Evolutionary conservation across 2,797 vertebrate species (phyloP), one percentile per base, ranked within the genome.

Genomic region (Chelon auratus): DNA sequence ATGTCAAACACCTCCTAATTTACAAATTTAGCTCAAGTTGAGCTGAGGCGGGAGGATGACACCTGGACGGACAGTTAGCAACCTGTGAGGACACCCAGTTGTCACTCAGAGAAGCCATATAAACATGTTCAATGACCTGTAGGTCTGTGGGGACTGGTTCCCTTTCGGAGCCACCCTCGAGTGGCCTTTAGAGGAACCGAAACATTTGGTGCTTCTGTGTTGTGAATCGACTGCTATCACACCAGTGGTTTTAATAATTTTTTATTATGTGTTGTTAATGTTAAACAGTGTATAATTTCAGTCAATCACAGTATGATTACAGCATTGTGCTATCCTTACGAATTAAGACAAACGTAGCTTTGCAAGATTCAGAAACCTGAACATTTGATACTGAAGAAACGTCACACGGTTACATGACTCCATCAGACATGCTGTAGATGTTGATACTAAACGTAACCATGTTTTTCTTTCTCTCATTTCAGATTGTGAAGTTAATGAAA

Each of bases 401-500:
- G 3, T 22, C 17, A 10, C 59, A 56, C 20, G 26, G 13, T 26
- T 47, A 0, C 0, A 40, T 13, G 7, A 55, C 18, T 51, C 1
- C 33, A 8, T 30, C 7, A 22, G 20, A 55, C 42, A 14, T 17
- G 54, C 8, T n/a, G 15, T 18, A 2, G 11, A 18, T 10, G 17
- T 5, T 8, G 8, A 18, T 47, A n/a, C n/a, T 11, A 9, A 47
- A 47, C 1, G n/a, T 9, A 9, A 47, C 11, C 7, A 2, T 36
- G 4, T 20, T 20, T 22, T 22, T 55, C 50, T 62, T 1, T 17
- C 11, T 50, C n/a, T 10, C 4, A 47, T 81, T 51, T 62, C 72
- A 93, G 91, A 45, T 92, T 8, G 80, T 93, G 51, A 81, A 87
- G 63, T 78, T 94, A 3, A 87, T 95, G 78, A 93, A 92, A 77